A percentile compares a stretch with the other conserved stretches of the same genome.
Evolutionary conservation across 2,797 vertebrate genomes (phyloP).

Genomic region (Ptychadena robeensis): DNA sequence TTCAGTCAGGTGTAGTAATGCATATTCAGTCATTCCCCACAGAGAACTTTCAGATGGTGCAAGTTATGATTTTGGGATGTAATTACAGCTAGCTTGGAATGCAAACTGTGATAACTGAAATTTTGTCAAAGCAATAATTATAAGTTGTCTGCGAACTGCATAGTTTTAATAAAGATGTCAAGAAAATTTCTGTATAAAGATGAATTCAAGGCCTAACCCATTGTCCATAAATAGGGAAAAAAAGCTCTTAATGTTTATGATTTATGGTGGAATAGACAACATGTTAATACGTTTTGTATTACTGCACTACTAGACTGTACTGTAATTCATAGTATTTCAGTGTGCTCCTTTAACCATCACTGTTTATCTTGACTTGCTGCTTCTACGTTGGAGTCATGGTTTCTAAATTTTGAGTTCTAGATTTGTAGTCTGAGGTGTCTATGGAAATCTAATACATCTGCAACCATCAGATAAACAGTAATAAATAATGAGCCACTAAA

Average conservation of each 20-base stretch:
- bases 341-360: neutral
- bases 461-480: too few species aligned
- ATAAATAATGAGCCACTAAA: too few species aligned
- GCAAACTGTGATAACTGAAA: constrained; percentile 45
- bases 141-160: constrained; percentile 44
- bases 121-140: constrained; percentile 59
- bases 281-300: neutral
- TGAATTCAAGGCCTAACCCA: neutral
- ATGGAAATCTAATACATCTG: too few species aligned
- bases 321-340: too few species aligned
- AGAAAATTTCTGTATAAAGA: constrained; percentile 42
- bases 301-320: neutral
- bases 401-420: neutral
- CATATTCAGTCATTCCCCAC: constrained; percentile 57
- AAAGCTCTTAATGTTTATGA: neutral
- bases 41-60: constrained; percentile 40
- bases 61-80: constrained; percentile 54
- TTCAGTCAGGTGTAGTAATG: constrained; percentile 52
- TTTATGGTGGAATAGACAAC: neutral
- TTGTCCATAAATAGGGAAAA: neutral
- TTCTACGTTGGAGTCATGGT: neutral
- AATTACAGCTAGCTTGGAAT: constrained; percentile 41
- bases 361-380: neutral
- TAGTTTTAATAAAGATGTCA: constrained; percentile 50
- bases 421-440: too few species aligned